A percentile compares a stretch with the other conserved stretches of the same genome.
Evolutionary conservation across 2,797 vertebrate species (phyloP).

Genomic region (Peromyscus attwateri): DNA sequence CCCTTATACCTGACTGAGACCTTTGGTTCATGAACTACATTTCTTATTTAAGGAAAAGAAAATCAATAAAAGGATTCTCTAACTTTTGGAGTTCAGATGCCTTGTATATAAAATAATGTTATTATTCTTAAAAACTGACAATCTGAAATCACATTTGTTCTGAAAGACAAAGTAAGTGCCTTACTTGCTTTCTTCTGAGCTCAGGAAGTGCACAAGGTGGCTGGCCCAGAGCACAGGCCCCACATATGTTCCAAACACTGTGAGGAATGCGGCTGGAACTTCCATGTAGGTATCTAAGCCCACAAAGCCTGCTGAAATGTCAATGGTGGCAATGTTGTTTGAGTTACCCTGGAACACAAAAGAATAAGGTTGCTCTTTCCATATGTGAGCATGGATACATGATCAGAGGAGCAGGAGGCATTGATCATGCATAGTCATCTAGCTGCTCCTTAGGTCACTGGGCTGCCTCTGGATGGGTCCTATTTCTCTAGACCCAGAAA

Average conservation of each 20-base stretch:
- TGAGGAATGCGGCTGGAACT: slow-evolving; percentile 93
- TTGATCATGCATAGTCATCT: rapidly evolving
- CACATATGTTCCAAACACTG: slow-evolving; percentile 92
- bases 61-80: not conserved
- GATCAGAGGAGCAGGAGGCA: not conserved
- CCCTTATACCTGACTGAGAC: not conserved
- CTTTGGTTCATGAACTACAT: not conserved
- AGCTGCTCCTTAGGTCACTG: not conserved
- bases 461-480: not conserved
- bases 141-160: slow-evolving; percentile 17
- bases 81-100: not conserved
- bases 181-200: slow-evolving; percentile 92
- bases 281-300: slow-evolving; percentile 95
- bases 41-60: not conserved
- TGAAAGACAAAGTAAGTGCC: not conserved
- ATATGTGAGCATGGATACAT: not conserved
- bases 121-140: not conserved
- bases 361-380: slow-evolving; percentile 29
- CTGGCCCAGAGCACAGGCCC: slow-evolving; percentile 97
- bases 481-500: not conserved
- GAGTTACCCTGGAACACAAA: slow-evolving; percentile 94
- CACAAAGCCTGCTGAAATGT: slow-evolving; percentile 96
- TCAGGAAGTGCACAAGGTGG: slow-evolving; percentile 95
- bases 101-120: not conserved
- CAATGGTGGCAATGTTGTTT: slow-evolving; percentile 95